These are phyloP conservation scores for Pseudobourletiella spinata DNA, from an alignment of 1,140 invertebrate genomes.

Conservation along the genomic window DNA sequence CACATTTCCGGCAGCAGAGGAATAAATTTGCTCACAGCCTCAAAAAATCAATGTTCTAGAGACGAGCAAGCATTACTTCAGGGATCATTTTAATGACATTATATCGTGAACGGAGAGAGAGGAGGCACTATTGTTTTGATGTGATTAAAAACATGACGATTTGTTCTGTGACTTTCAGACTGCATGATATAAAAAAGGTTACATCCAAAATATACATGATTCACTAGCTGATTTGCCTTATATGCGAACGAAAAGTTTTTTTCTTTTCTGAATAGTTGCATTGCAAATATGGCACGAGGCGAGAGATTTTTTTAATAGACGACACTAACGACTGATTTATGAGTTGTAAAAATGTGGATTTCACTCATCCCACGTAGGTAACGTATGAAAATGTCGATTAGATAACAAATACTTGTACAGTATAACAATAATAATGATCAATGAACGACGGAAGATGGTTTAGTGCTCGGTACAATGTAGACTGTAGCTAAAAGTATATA, in stretches of 20 bases:
- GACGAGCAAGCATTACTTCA: neutral
- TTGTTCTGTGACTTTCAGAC: conserved; percentile 20
- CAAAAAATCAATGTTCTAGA: neutral
- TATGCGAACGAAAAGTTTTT: conserved; percentile 23
- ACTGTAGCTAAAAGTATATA: neutral
- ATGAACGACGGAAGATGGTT: neutral
- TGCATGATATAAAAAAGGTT: conserved; percentile 16
- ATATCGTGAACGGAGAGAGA: neutral
- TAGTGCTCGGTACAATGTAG: neutral
- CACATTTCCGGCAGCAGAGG: too few species aligned
- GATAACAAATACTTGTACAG: neutral
- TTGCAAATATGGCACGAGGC: conserved; percentile 1
- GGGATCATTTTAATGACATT: neutral
- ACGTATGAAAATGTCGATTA: neutral
- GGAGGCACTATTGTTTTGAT: neutral
- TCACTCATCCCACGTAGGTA: neutral
- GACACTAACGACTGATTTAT: conserved; percentile 15
- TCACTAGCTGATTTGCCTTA: conserved; percentile 31
- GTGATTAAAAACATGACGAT: conserved; percentile 6
- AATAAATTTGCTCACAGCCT: too few species aligned
- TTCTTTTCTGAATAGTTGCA: conserved; percentile 15
- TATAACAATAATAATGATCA: neutral
- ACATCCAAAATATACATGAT: conserved; percentile 28
- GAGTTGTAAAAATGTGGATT: conserved; percentile 11
- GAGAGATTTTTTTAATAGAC: conserved; percentile 14